These are phyloP conservation scores for Hippasteria phrygiana DNA, from an alignment of 53 echinoderm and acorn worm species.

Conservation along the genomic window DNA sequence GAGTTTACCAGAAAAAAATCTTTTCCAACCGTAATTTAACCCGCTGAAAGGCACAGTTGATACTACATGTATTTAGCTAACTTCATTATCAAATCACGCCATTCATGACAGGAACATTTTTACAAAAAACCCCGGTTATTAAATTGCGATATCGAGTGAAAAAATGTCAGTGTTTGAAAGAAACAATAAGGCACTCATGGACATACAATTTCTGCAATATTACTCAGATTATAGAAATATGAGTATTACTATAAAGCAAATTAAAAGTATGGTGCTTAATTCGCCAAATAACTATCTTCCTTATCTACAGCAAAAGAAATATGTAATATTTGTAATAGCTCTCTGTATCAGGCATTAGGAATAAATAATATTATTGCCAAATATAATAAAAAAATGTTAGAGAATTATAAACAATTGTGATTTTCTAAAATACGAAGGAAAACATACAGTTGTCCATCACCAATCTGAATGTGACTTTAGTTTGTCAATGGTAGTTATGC, in stretches of 20 bases:
- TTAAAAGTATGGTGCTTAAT: not conserved
- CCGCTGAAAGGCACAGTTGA: not conserved
- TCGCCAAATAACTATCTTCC: not conserved
- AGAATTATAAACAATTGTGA: not conserved
- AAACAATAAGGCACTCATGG: not conserved
- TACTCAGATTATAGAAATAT: not conserved
- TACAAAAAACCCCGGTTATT: not conserved
- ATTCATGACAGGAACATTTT: not conserved
- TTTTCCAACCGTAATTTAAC: not conserved
- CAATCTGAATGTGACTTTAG: not conserved
- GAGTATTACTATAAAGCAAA: too few species aligned
- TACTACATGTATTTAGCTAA: not conserved
- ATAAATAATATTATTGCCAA: slow-evolving; percentile 27
- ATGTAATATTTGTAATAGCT: too few species aligned
- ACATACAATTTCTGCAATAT: not conserved
- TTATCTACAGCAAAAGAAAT: not conserved
- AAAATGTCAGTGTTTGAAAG: not conserved
- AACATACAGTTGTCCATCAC: not conserved
- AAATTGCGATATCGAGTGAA: too few species aligned
- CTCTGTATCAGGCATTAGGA: not conserved
- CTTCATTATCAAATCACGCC: not conserved
- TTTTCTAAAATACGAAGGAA: not conserved
- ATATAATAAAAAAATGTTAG: not conserved
- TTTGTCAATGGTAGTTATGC: not conserved
- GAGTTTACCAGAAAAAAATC: not conserved